A percentile compares a stretch with the other conserved stretches of the same genome.
phyloP scores from a whole-genome alignment of 2,888 invertebrate species.

The Melipona bicolor region DNA sequence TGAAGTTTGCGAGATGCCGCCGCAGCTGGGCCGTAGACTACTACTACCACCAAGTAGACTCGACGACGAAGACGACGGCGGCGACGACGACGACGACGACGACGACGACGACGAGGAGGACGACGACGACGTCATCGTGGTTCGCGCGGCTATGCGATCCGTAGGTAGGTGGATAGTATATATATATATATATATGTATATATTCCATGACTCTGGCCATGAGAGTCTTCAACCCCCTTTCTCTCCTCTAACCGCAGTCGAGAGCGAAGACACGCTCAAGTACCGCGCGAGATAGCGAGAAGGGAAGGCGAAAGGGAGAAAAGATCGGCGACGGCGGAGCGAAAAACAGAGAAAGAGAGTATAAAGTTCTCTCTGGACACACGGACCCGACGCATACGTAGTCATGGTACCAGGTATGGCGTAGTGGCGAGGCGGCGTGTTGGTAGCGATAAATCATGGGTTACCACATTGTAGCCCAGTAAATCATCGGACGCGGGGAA shows the following conservation, averaged over 20 bases:
- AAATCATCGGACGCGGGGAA: constrained; percentile 87
- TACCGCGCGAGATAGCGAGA: constrained; percentile 55
- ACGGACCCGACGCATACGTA: constrained; percentile 78
- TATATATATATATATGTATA: background rate
- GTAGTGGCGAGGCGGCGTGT: constrained; percentile 86
- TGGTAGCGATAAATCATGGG: constrained; percentile 88
- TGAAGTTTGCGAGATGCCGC: constrained; percentile 61
- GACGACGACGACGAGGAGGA: constrained; percentile 36
- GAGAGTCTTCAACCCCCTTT: constrained; percentile 69
- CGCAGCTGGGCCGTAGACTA: constrained; percentile 4
- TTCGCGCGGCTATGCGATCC: constrained; percentile 57
- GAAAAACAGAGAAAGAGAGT: constrained; percentile 70
- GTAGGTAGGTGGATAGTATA: constrained; percentile 67
- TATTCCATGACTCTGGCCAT: constrained; percentile 63
- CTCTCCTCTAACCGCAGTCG: constrained; percentile 53
- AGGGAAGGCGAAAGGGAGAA: constrained; percentile 38
- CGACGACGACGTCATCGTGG: constrained; percentile 61
- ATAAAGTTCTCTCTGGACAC: constrained; percentile 76
- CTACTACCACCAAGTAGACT: constrained; percentile 59
- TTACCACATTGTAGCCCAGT: constrained; percentile 89
- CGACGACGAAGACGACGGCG: constrained; percentile 48
- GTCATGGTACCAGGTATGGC: constrained; percentile 82
- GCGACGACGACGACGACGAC: constrained; percentile 58
- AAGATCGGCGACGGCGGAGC: constrained; percentile 19
- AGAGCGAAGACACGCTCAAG: constrained; percentile 63